A percentile compares a stretch with the other conserved stretches of the same genome.
phyloP scores from a whole-genome alignment of 2,888 invertebrate species.

The Trachelus stipa region DNA sequence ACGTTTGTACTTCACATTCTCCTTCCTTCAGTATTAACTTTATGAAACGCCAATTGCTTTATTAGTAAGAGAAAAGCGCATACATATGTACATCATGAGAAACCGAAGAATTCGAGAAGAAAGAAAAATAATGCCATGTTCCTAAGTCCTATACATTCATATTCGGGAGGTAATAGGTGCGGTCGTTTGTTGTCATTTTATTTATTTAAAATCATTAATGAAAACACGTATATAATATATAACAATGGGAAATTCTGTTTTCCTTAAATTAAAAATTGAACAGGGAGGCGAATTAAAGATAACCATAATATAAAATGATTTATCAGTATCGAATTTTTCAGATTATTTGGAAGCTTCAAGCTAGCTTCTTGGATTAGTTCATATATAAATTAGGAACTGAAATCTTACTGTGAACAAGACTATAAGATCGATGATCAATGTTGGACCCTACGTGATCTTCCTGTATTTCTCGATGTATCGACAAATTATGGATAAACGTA shows the following conservation, averaged over 20 bases:
- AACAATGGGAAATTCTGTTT: slow-evolving; percentile 5
- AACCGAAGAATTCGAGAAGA: too few relatives aligned
- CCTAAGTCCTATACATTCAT: too few relatives aligned
- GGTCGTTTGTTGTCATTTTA: slow-evolving; percentile 1
- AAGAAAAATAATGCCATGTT: too few relatives aligned
- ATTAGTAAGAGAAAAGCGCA: too few relatives aligned
- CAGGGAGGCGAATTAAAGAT: neutral
- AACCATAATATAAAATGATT: neutral
- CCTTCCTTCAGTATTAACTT: too few relatives aligned
- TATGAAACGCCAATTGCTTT: too few relatives aligned
- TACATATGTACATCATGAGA: too few relatives aligned
- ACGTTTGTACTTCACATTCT: too few relatives aligned
- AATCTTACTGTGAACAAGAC: neutral
- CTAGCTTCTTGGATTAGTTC: neutral
- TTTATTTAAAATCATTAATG: slow-evolving; percentile 9
- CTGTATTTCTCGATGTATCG: slow-evolving; percentile 1
- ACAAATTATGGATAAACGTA: neutral
- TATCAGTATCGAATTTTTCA: neutral
- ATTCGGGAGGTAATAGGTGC: too few relatives aligned
- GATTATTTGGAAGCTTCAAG: neutral
- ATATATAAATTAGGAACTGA: slow-evolving; percentile 4
- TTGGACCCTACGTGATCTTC: slow-evolving; percentile 5
- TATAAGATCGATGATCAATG: neutral
- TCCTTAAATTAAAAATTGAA: slow-evolving; percentile 4
- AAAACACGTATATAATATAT: slow-evolving; percentile 11